Base-by-base conservation (phyloP, 2,113 vertebrate genomes). In the Bubo bubo region DNA sequence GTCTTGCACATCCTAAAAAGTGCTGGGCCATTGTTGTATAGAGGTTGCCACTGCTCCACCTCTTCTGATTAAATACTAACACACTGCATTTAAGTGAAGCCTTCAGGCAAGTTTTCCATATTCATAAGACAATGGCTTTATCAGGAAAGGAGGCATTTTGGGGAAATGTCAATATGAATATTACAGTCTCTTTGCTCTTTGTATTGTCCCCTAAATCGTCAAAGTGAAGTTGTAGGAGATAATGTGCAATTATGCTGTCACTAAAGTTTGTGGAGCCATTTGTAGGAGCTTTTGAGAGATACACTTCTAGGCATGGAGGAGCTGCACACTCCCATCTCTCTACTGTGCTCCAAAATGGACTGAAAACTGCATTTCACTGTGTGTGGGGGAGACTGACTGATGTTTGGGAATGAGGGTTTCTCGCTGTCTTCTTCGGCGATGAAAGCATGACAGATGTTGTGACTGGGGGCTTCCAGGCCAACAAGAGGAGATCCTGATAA, bases 21-120 rank as follows among this genome's bases (percentile, higher is more conserved):
- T 7, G 3, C 39, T 0, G 4, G 82, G 79, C 50, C 45, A 17
- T 45, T 67, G 45, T 49, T 88, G 79, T 27, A 9, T 10, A 55
- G 79, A 58, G 84, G 81, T 68, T 5, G 34, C 92, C 90, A 63
- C 90, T 0, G 7, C 71, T 86, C 82, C 85, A 86, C 82, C 67
- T 95, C 63, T 66, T 50, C 88, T 86, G 55, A 70, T 94, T 79
- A 83, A 94, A 77, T n/a, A 79, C 74, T 41, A 91, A 70, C 62
- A 58, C 16, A 3, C 28, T 30, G 45, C 3, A 13, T 60, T 95
- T 35, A 67, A 93, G 92, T 79, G 86, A 50, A 95, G 88, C 88
- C 96, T 93, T n/a, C 71, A 68, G 90, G 92, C 85, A 83, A 66
- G 59, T 59, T 88, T 96, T 95, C 92, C 90, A 92, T 96, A 96